phyloP scores from a whole-genome alignment of 2,888 invertebrate genomes.

The Acronicta aceris region DNA sequence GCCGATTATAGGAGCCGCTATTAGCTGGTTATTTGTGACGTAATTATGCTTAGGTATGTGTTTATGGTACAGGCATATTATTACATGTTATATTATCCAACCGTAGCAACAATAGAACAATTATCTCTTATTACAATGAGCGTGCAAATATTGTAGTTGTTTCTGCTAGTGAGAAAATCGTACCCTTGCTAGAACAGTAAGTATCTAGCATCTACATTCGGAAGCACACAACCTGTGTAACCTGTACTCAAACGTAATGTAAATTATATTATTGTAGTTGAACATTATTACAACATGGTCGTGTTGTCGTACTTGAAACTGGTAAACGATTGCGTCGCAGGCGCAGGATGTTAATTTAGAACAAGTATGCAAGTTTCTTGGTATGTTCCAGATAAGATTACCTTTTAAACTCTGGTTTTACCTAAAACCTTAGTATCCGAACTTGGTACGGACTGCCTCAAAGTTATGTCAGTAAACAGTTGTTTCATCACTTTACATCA shows the following conservation, averaged over 20 bases:
- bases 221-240: constrained; percentile 20
- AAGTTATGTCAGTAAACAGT: not conserved
- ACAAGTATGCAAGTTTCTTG: constrained; percentile 40
- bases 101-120: constrained; percentile 48
- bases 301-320: constrained; percentile 42
- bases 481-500: not conserved
- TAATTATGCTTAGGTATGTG: constrained; percentile 30
- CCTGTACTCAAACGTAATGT: constrained; percentile 17
- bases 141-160: constrained; percentile 18
- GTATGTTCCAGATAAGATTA: constrained; percentile 43
- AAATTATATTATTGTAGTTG: constrained; percentile 32
- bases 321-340: constrained; percentile 44
- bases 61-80: constrained; percentile 35
- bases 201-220: constrained; percentile 32
- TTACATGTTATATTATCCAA: constrained; percentile 50
- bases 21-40: constrained; percentile 26
- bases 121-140: constrained; percentile 46
- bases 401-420: constrained; percentile 3
- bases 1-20: constrained; percentile 48
- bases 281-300: constrained; percentile 39
- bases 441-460: constrained; percentile 12
- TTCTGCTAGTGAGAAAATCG: constrained; percentile 36
- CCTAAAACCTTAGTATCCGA: constrained; percentile 1
- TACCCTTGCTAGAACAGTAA: constrained; percentile 25
- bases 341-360: constrained; percentile 46